Percentiles rank a stretch among this genome's conserved stretches.
phyloP scores from a whole-genome alignment of 2,113 vertebrate species.

The Eira barbara region DNA sequence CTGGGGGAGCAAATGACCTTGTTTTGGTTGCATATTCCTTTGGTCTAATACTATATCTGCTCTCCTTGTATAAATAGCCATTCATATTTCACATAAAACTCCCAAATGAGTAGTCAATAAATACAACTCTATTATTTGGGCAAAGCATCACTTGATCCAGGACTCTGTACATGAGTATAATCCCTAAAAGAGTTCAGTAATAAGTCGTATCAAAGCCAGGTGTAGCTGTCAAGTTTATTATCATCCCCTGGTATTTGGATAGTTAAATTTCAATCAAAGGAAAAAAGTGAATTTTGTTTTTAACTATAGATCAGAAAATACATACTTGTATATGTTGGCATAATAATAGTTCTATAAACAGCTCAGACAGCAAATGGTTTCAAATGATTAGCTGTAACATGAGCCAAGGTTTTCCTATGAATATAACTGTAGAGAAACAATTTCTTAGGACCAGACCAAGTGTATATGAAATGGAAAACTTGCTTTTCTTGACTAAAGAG shows the following conservation, averaged over 20 bases:
- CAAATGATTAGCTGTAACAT: not conserved
- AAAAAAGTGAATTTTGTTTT: not conserved
- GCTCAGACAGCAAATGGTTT: not conserved
- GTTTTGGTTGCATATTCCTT: not conserved
- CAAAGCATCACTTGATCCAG: not conserved
- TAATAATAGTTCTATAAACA: not conserved
- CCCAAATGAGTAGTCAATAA: not conserved
- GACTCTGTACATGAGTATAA: rapidly evolving
- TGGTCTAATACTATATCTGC: not conserved
- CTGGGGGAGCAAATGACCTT: not conserved
- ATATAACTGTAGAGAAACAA: not conserved
- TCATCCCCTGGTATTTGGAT: not conserved
- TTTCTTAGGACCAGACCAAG: not conserved
- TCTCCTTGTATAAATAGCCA: not conserved
- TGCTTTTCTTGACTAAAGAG: not conserved
- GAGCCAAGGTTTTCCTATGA: not conserved
- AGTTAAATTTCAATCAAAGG: not conserved
- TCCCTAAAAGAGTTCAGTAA: not conserved
- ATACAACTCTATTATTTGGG: not conserved
- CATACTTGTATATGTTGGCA: not conserved
- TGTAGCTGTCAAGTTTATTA: not conserved
- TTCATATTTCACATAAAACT: not conserved
- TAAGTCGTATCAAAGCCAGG: not conserved
- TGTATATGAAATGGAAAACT: not conserved
- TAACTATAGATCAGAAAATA: not conserved